These are phyloP conservation scores for Hexactinellida sp. DNA, from an alignment of 37 sponge, comb jelly and placozoan species.

Conservation along the genomic window DNA sequence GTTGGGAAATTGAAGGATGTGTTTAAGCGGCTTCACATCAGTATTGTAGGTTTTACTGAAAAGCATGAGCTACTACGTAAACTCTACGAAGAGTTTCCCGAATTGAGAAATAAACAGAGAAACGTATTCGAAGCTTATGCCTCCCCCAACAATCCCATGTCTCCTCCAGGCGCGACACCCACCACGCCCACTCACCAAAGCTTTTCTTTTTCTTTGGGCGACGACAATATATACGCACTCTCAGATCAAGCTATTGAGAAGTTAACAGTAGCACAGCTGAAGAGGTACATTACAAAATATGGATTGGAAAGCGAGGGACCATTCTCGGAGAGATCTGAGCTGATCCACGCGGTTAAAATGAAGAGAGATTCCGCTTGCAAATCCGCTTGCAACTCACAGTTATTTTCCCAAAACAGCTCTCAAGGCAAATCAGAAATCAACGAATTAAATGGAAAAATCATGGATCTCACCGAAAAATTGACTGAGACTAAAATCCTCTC, in stretches of 20 bases:
- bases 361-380: neutral
- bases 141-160: too few species aligned
- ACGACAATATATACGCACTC: neutral
- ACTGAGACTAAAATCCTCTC: neutral
- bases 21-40: neutral
- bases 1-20: neutral
- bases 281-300: neutral
- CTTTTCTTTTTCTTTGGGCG: neutral
- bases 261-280: neutral
- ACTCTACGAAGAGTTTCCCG: neutral
- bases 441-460: conserved; percentile 3
- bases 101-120: neutral
- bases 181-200: neutral
- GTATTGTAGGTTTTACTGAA: neutral
- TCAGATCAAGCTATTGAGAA: neutral
- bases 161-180: neutral
- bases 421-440: neutral
- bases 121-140: neutral
- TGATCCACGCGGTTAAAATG: neutral
- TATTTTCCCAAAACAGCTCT: neutral
- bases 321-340: neutral
- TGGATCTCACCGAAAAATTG: neutral
- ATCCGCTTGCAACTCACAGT: neutral
- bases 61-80: neutral
- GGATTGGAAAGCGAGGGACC: neutral